Evolutionary conservation across 2,113 vertebrate genomes (phyloP).

Genomic region (Elephas maximus): DNA sequence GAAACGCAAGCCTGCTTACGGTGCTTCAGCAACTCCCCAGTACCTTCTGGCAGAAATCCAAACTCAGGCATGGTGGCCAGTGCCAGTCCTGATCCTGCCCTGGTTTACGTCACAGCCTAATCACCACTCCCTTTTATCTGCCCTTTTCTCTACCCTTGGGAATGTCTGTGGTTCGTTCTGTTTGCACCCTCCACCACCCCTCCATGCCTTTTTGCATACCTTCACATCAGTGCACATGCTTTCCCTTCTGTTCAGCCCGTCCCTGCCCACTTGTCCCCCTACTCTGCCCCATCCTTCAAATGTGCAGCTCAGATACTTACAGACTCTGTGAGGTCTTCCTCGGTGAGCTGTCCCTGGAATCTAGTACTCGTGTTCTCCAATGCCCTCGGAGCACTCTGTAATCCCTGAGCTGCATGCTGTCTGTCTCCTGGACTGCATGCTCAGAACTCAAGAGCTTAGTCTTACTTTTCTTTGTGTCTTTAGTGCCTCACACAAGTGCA

Average conservation of each 20-base stretch:
- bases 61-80: accelerated
- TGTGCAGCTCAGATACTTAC: accelerated
- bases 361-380: neutral
- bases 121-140: neutral
- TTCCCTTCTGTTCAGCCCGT: too few relatives aligned
- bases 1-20: neutral
- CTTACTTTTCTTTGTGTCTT: neutral
- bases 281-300: neutral
- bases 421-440: neutral
- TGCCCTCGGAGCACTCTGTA: neutral
- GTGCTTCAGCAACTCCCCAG: neutral
- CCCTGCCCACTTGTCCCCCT: neutral
- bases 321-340: neutral
- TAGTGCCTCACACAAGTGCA: neutral
- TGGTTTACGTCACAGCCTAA: neutral
- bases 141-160: neutral
- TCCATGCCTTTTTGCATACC: too few relatives aligned
- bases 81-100: neutral
- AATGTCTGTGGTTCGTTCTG: accelerated
- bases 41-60: neutral
- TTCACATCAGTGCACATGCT: neutral
- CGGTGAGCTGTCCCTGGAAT: accelerated
- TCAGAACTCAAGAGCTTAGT: neutral
- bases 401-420: too few relatives aligned
- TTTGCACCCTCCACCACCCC: neutral